phyloP scores from a whole-genome alignment of 2,113 vertebrate species.

The Cyanoliseus patagonus region DNA sequence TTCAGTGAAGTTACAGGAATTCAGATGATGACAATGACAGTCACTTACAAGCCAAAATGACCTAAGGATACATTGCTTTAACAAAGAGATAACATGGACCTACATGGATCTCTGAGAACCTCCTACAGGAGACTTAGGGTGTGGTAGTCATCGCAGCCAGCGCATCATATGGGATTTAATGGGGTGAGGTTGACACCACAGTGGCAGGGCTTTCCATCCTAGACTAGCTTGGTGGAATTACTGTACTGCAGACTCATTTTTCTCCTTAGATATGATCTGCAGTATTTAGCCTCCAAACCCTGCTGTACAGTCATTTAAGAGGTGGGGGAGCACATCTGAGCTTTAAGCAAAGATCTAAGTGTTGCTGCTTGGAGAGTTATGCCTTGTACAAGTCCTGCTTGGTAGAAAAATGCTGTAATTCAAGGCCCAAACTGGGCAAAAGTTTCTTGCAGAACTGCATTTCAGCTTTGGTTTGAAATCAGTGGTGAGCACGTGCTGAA shows the following conservation, averaged over 20 bases:
- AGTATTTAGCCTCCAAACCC: neutral
- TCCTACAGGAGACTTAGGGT: neutral
- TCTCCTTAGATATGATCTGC: neutral
- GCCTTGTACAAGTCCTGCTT: neutral
- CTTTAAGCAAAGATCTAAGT: neutral
- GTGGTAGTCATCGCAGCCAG: neutral
- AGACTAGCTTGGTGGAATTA: neutral
- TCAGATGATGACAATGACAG: neutral
- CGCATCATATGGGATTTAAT: neutral
- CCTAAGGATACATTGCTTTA: neutral
- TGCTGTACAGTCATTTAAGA: neutral
- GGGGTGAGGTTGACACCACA: neutral
- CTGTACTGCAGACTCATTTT: neutral
- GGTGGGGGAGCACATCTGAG: neutral
- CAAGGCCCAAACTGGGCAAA: neutral
- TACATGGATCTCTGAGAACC: rapidly evolving
- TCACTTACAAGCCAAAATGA: neutral
- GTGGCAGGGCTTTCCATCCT: neutral
- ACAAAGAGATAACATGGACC: neutral
- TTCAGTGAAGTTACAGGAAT: neutral
- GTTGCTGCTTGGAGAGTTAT: neutral
- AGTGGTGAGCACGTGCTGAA: neutral
- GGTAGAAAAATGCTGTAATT: neutral
- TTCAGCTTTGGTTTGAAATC: neutral
- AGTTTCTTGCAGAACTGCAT: neutral